phyloP scores from a whole-genome alignment of 2,888 invertebrate species.

The Drosophila percnosoma region DNA sequence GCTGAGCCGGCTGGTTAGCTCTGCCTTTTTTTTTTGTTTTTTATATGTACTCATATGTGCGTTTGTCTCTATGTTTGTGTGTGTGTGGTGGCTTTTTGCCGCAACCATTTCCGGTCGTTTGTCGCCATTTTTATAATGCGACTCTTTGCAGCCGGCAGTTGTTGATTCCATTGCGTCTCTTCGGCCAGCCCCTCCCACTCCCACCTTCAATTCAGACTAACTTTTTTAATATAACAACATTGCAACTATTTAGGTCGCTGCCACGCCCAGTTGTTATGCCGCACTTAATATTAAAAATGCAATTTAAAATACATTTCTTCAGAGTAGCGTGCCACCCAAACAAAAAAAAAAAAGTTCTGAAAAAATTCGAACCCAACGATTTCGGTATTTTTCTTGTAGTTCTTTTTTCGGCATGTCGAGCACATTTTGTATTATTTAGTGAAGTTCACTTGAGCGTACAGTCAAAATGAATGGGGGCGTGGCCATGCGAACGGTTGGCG shows the following conservation, averaged over 20 bases:
- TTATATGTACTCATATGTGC: slow-evolving; percentile 25
- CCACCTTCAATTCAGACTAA: slow-evolving; percentile 8
- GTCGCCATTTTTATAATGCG: slow-evolving; percentile 77
- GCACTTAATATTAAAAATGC: slow-evolving; percentile 66
- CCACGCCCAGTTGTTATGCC: slow-evolving; percentile 4
- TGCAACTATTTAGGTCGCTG: slow-evolving; percentile 73
- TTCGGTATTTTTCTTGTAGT: slow-evolving; percentile 25
- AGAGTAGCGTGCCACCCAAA: not conserved
- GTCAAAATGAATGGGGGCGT: slow-evolving; percentile 60
- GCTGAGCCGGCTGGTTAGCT: slow-evolving; percentile 61
- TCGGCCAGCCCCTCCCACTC: not conserved
- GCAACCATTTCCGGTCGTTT: slow-evolving; percentile 74
- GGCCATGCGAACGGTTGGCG: slow-evolving; percentile 10
- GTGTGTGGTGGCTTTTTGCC: slow-evolving; percentile 48
- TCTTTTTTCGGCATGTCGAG: slow-evolving; percentile 13
- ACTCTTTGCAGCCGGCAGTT: slow-evolving; percentile 56
- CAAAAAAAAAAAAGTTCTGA: slow-evolving; percentile 6
- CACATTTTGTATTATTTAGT: slow-evolving; percentile 64
- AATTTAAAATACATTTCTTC: slow-evolving; percentile 44
- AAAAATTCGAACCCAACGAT: slow-evolving; percentile 37
- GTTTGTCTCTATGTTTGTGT: slow-evolving; percentile 24
- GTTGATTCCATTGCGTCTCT: slow-evolving; percentile 58
- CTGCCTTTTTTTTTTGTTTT: slow-evolving; percentile 19
- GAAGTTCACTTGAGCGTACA: slow-evolving; percentile 69
- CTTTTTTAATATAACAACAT: slow-evolving; percentile 65